Evolutionary conservation across 2,113 vertebrate genomes (phyloP), one percentile per base, ranked within the genome.

Genomic region (Leucoraja erinaceus): DNA sequence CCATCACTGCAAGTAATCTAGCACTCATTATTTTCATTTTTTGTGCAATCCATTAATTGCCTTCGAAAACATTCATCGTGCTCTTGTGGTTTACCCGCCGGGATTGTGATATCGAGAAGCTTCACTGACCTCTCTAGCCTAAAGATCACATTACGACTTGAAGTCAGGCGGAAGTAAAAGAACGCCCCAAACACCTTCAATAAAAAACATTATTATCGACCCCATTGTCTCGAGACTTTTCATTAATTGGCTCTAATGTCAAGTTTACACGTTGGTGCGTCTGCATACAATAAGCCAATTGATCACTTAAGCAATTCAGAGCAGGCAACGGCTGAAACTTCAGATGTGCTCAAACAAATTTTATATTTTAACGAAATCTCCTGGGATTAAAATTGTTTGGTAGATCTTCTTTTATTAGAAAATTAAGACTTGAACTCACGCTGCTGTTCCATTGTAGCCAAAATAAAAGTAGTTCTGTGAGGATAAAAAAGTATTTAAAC

Each of bases 181-280:
- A 68, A 72, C 90, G 66, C 90, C 66, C 68, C 16, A 84, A 84
- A 91, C 63, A 91, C 68, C 68, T 68, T 91, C 33, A 74, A 72
- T 68, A 91, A 91, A 74, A 91, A 47, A 91, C 61, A 22, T 72
- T 91, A 38, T 91, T 74, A 33, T 91, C 83, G n/a, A 88, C 4
- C 59, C 10, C 68, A 72, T 91, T 91, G 66, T 72, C 38, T 54
- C 8, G 33, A 91, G 90, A 72, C 68, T 72, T 88, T 31, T 91
- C 90, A 72, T 70, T 74, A 91, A 91, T 74, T 91, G 90, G 90
- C 33, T 72, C 66, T 68, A 91, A 91, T 91, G 90, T 91, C 90
- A 91, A 91, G 90, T 91, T 72, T 72, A 91, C 90, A 91, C 66
- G 20, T 91, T 90, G 63, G 61, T 25, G 33, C 31, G 61, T 33